Percentiles rank a stretch among this genome's conserved stretches.
These are phyloP conservation scores for Antechinus flavipes DNA, from an alignment of 2,113 vertebrate species.

Conservation along the genomic window DNA sequence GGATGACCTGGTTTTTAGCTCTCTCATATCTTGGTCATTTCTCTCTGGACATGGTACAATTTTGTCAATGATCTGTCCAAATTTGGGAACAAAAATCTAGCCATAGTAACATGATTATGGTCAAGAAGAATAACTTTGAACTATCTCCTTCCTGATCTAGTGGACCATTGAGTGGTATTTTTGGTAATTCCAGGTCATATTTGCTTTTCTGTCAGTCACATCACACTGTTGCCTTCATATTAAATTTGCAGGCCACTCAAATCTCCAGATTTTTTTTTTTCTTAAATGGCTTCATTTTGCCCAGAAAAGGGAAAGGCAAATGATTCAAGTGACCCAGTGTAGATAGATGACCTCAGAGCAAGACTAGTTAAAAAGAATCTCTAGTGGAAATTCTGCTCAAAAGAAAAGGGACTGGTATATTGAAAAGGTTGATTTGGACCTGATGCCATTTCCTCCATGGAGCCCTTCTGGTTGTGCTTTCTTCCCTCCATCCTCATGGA, in stretches of 20 bases:
- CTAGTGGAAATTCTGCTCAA: not conserved
- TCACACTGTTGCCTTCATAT: not conserved
- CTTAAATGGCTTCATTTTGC: not conserved
- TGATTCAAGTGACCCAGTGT: not conserved
- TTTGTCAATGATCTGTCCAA: not conserved
- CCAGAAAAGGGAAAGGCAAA: not conserved
- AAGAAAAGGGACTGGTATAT: not conserved
- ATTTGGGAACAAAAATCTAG: not conserved
- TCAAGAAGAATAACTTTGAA: not conserved
- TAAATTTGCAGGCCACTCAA: not conserved
- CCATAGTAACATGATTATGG: not conserved
- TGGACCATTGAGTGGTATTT: not conserved
- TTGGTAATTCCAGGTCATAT: not conserved
- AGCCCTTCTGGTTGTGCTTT: not conserved
- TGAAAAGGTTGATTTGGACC: not conserved
- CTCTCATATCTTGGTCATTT: not conserved
- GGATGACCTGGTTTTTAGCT: not conserved
- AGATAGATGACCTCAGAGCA: not conserved
- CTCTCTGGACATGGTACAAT: not conserved
- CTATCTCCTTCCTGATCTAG: not conserved
- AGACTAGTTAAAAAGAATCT: not conserved
- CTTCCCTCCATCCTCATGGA: not conserved
- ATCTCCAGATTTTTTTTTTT: not conserved
- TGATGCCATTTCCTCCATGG: not conserved
- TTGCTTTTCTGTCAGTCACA: not conserved